Conservation (phyloP, 2,113 vertebrate genomes). For the Clarias macrocephalus region DNA sequence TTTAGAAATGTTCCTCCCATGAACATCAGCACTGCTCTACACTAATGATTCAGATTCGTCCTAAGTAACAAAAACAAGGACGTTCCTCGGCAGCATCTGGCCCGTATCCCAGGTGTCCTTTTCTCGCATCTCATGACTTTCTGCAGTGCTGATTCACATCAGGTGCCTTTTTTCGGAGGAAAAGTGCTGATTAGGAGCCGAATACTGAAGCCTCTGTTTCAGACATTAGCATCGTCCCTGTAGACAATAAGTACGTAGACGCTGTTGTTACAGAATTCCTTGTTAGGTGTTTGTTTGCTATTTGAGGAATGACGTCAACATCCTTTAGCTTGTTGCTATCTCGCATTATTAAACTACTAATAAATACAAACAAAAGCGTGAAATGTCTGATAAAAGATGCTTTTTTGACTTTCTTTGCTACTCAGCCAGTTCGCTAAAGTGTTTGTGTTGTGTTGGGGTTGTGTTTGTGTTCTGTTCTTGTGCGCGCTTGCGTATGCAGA, state of each 20-base stretch:
- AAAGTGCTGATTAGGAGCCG: not conserved
- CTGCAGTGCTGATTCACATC: not conserved
- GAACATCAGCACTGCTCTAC: not conserved
- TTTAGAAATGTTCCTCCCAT: slow-evolving; percentile 14
- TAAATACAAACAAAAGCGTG: not conserved
- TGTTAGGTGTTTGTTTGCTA: not conserved
- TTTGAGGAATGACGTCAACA: not conserved
- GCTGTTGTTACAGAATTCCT: not conserved
- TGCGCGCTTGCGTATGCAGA: slow-evolving; percentile 61
- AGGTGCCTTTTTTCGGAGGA: not conserved
- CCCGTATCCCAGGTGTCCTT: not conserved
- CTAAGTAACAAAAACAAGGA: not conserved
- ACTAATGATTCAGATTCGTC: not conserved
- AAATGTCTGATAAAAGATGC: not conserved
- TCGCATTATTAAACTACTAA: not conserved
- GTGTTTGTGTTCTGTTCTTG: not conserved
- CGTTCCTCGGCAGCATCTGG: not conserved
- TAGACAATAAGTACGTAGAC: not conserved
- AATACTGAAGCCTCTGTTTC: not conserved
- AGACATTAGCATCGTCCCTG: not conserved
- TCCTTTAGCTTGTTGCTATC: not conserved
- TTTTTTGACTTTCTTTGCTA: not conserved
- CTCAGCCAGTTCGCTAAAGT: not conserved
- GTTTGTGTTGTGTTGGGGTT: not conserved
- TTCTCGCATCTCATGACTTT: slow-evolving; percentile 5